Conservation (phyloP, 2,113 vertebrate genomes). For the Tursiops truncatus region DNA sequence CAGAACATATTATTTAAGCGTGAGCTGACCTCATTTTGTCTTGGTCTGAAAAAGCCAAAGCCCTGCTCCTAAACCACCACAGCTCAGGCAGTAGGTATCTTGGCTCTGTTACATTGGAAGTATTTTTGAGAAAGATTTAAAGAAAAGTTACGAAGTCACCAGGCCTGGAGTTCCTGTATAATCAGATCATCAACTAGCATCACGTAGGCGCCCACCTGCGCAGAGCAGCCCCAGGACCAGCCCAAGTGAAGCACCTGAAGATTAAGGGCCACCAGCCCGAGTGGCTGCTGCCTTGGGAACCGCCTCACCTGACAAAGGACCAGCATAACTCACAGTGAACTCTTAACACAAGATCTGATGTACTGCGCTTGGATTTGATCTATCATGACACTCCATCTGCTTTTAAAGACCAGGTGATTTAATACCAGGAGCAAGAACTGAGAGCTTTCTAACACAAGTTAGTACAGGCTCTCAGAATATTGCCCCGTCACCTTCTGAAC, state of each 20-base stretch:
- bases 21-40: not conserved
- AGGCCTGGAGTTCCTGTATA: not conserved
- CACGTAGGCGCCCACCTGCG: fast-evolving
- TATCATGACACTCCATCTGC: not conserved
- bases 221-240: too few species aligned
- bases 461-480: not conserved
- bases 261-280: not conserved
- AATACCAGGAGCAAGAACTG: not conserved
- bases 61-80: not conserved
- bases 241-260: not conserved
- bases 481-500: not conserved
- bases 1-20: fast-evolving
- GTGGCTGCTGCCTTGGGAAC: not conserved
- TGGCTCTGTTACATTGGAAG: not conserved
- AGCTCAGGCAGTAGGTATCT: not conserved
- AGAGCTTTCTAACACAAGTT: not conserved
- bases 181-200: fast-evolving
- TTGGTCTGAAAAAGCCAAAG: not conserved
- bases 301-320: not conserved
- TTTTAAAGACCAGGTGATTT: not conserved
- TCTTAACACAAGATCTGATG: not conserved
- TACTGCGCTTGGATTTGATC: not conserved
- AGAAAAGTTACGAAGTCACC: not conserved
- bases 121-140: constrained; percentile 11
- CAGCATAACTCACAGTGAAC: not conserved